Evolutionary conservation across 2,797 vertebrate genomes (phyloP), one percentile per base, ranked within the genome.

Genomic region (Hydrocynus forskahlii): DNA sequence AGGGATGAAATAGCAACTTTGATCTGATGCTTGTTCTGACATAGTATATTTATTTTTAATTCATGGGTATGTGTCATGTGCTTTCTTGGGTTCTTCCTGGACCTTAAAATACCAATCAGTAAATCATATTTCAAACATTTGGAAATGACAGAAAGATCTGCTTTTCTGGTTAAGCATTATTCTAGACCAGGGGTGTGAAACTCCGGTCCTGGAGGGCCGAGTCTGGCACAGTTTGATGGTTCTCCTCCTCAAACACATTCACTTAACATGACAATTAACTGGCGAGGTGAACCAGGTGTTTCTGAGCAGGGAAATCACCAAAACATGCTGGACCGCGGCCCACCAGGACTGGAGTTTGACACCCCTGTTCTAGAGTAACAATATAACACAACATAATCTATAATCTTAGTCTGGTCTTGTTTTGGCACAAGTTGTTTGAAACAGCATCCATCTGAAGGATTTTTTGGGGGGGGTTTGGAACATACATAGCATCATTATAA

Each of bases 1-100:
- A 93, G 89, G 84, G 77, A 84, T 89, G 78, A 81, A 85, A 74
- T 79, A 64, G n/a, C 45, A 89, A 87, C 54, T 17, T 48, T 62
- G 71, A 78, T 29, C 12, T 59, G 63, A 59, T 80, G 60, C 25
- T 3, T 76, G 63, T 16, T 45, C 71, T 83, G 35, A 84, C 55
- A 7, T 73, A 70, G 70, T 69, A 55, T 85, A 87, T 78, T 71
- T 78, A 35, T 70, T 83, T n/a, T 74, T 81, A 84, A 48, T 81
- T 79, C 70, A 66, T 87, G 21, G 64, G 82, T 78, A 70, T n/a
- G 40, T 76, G 25, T 71, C 48, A 55, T 69, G 63, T 80, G 12
- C 45, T 78, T 19, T 25, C 77, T 52, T 8, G 29, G 0, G 35
- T 50, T 38, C 5, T 57, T 67, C 9, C 10, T 54, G 21, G 3